phyloP scores from a whole-genome alignment of 2,113 vertebrate species.

The Rhagologus leucostigma region DNA sequence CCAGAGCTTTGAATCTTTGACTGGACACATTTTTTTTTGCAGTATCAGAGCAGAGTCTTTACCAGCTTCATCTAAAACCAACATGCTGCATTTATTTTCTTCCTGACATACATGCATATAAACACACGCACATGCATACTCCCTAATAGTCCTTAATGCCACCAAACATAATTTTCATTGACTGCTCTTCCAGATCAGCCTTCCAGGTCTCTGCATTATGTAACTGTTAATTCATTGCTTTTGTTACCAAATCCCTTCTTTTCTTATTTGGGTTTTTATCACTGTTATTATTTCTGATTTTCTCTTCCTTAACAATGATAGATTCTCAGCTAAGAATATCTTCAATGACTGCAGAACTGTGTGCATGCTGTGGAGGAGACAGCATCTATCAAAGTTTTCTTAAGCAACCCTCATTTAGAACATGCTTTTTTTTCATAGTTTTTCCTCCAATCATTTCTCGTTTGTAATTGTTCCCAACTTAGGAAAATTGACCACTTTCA shows the following conservation, averaged over 20 bases:
- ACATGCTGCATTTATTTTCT: background rate
- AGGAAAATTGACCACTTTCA: background rate
- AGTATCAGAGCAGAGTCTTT: background rate
- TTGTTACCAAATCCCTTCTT: background rate
- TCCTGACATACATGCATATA: background rate
- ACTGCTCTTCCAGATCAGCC: background rate
- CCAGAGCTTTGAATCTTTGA: background rate
- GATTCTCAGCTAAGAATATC: background rate
- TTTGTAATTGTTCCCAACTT: background rate
- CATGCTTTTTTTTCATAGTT: background rate
- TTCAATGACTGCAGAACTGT: background rate
- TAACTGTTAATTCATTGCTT: background rate
- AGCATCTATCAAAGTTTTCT: constrained; percentile 14
- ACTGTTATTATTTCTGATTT: constrained; percentile 1
- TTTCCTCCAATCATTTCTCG: background rate
- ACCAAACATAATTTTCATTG: background rate
- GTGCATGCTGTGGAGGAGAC: background rate
- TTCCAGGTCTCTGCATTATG: background rate
- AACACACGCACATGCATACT: background rate
- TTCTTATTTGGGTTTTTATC: background rate
- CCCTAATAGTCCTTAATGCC: background rate
- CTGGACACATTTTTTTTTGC: background rate
- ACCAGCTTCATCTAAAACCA: background rate
- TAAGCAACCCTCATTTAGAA: background rate
- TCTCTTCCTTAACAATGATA: background rate